These are phyloP conservation scores for Notolepis coatsorum DNA, from an alignment of 2,797 vertebrate species.

Conservation along the genomic window DNA sequence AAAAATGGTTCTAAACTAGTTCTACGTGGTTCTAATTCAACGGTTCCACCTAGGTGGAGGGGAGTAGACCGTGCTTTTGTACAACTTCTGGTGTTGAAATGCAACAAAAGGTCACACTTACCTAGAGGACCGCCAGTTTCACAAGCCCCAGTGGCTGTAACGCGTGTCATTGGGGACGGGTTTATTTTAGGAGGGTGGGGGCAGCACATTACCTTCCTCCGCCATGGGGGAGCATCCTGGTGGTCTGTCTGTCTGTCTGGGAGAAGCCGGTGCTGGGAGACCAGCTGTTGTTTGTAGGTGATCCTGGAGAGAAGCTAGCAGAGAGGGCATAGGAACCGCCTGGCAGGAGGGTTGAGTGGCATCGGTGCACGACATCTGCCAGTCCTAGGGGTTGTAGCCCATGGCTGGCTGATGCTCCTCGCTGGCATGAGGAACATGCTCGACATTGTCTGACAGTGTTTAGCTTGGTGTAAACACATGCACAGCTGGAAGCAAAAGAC, in stretches of 20 bases:
- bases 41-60: no score
- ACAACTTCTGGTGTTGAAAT: neutral
- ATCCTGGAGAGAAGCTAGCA: constrained; percentile 2
- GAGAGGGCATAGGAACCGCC: constrained; percentile 31
- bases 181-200: constrained; percentile 38
- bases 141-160: constrained; percentile 8
- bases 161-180: constrained; percentile 3
- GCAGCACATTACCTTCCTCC: constrained; percentile 11
- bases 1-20: no score
- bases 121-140: neutral
- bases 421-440: constrained; percentile 21
- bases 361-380: constrained; percentile 44
- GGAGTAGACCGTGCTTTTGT: neutral
- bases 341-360: constrained; percentile 50
- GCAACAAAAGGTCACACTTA: constrained; percentile 19
- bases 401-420: constrained; percentile 26
- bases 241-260: constrained; percentile 26
- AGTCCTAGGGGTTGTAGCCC: constrained; percentile 24
- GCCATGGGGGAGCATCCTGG: constrained; percentile 16
- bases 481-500: constrained; percentile 36
- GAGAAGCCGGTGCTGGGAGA: constrained; percentile 9
- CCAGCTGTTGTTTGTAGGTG: constrained; percentile 34
- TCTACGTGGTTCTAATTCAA: no score
- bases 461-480: constrained; percentile 32
- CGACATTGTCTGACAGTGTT: constrained; percentile 30